A percentile compares a stretch with the other conserved stretches of the same genome.
phyloP scores from a whole-genome alignment of 2,113 vertebrate species.

The Rhipidura dahli region DNA sequence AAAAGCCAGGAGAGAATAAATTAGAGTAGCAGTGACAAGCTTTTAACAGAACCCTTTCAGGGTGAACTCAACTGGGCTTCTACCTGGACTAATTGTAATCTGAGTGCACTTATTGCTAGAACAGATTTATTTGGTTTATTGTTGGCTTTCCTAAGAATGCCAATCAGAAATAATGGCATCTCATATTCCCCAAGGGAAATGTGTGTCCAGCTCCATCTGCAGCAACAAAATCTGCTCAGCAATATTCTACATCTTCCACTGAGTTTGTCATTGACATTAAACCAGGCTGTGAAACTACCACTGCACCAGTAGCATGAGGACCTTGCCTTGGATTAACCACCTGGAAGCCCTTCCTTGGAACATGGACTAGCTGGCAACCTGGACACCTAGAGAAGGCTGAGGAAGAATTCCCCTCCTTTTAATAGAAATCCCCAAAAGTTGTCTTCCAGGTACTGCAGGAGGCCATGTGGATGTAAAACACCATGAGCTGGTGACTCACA shows the following conservation, averaged over 20 bases:
- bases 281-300: neutral
- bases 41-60: neutral
- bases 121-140: neutral
- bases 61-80: neutral
- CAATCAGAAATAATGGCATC: neutral
- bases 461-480: neutral
- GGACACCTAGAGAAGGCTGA: neutral
- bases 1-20: neutral
- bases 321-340: neutral
- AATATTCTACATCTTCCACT: neutral
- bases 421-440: neutral
- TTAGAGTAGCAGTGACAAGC: neutral
- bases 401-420: neutral
- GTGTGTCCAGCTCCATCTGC: neutral
- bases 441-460: neutral
- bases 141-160: neutral
- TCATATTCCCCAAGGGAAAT: neutral
- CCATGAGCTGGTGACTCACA: neutral
- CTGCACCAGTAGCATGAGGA: neutral
- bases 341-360: neutral
- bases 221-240: neutral
- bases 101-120: neutral
- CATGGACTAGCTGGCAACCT: neutral
- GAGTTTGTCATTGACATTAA: neutral
- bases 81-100: neutral